Percentiles rank a stretch among this genome's conserved stretches.
These are phyloP conservation scores for Embiotoca jacksoni DNA, from an alignment of 2,113 vertebrate species.

Conservation along the genomic window DNA sequence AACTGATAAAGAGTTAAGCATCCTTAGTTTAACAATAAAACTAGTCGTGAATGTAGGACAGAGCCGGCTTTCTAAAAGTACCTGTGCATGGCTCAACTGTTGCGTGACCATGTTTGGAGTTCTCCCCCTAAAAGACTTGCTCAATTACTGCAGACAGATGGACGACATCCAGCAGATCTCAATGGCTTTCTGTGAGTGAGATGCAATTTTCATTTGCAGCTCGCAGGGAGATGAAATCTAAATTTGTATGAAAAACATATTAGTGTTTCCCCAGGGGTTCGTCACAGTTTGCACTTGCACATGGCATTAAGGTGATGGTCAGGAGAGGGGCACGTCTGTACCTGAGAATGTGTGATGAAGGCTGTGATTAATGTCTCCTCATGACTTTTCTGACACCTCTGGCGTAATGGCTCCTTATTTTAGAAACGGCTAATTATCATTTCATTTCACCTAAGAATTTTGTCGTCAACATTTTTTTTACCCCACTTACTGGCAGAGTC, in stretches of 20 bases:
- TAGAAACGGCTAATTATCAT: conserved; percentile 94
- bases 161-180: conserved; percentile 90
- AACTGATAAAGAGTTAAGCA: not conserved
- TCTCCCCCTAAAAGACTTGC: conserved; percentile 80
- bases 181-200: conserved; percentile 92
- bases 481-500: conserved; percentile 79
- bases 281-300: conserved; percentile 88
- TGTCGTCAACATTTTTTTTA: conserved; percentile 73
- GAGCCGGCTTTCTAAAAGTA: conserved; percentile 76
- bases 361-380: conserved; percentile 92
- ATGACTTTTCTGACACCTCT: conserved; percentile 92
- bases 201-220: conserved; percentile 89
- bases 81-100: conserved; percentile 85
- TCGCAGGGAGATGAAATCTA: conserved; percentile 91
- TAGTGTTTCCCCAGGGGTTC: conserved; percentile 86
- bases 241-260: conserved; percentile 96
- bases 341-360: conserved; percentile 74
- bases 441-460: conserved; percentile 89
- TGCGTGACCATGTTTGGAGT: conserved; percentile 84
- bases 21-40: conserved; percentile 30
- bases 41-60: conserved; percentile 86
- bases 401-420: conserved; percentile 86
- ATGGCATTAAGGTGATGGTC: conserved; percentile 89
- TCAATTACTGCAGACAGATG: conserved; percentile 92
- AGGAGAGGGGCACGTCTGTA: conserved; percentile 75